Conservation (phyloP, 2,797 vertebrate species). For the Australoheros facetus region DNA sequence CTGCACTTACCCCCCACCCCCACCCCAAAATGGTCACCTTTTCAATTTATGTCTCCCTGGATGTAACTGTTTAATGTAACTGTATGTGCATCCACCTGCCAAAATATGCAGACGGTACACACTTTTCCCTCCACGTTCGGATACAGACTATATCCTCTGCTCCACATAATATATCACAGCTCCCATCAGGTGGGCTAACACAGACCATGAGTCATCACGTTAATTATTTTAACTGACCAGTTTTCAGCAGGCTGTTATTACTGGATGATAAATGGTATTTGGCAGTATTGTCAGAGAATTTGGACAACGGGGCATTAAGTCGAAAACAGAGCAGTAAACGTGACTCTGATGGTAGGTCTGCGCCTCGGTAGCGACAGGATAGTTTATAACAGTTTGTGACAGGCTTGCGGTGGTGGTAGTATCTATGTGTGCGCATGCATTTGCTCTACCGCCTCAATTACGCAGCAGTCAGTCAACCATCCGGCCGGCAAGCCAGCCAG, state of each 20-base stretch:
- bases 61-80: not conserved
- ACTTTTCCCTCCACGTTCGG: not conserved
- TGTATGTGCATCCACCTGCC: not conserved
- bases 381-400: slow-evolving; percentile 47
- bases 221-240: slow-evolving; percentile 47
- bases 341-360: slow-evolving; percentile 30
- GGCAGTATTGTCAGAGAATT: slow-evolving; percentile 13
- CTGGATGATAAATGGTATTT: slow-evolving; percentile 33
- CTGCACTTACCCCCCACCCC: not conserved
- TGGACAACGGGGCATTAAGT: slow-evolving; percentile 40
- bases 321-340: slow-evolving; percentile 9
- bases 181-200: slow-evolving; percentile 17
- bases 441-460: slow-evolving; percentile 50
- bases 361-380: slow-evolving; percentile 32
- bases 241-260: slow-evolving; percentile 54
- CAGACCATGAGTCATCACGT: not conserved
- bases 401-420: slow-evolving; percentile 26
- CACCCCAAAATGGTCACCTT: slow-evolving; percentile 9
- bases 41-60: not conserved
- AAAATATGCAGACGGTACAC: not conserved
- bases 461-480: slow-evolving; percentile 46
- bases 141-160: not conserved
- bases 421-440: slow-evolving; percentile 23
- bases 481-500: slow-evolving; percentile 14
- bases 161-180: not conserved